Conservation (phyloP, 2,113 vertebrate species). For the Vanacampus margaritifer region DNA sequence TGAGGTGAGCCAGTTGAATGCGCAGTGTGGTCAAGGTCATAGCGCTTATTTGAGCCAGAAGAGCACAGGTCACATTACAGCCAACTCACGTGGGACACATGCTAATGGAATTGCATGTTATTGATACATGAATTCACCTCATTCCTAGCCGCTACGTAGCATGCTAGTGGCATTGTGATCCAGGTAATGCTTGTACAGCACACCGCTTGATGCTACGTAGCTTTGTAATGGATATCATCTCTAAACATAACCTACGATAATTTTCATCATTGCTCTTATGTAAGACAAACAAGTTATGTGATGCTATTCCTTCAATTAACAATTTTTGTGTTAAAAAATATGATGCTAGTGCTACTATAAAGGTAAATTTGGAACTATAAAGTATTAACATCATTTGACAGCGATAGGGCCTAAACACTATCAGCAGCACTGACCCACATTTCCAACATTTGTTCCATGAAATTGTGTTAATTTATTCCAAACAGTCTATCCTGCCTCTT, state of each 20-base stretch:
- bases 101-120: slow-evolving; percentile 68
- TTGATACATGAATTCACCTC: slow-evolving; percentile 57
- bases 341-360: no score
- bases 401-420: no score
- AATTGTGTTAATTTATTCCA: no score
- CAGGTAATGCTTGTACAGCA: slow-evolving; percentile 4
- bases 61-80: slow-evolving; percentile 54
- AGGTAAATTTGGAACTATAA: no score
- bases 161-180: slow-evolving; percentile 42
- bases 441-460: no score
- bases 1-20: slow-evolving; percentile 14
- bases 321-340: neutral
- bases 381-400: no score
- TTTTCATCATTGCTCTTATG: neutral
- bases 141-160: slow-evolving; percentile 53
- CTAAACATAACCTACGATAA: neutral
- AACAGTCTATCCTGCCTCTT: no score
- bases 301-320: neutral
- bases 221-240: slow-evolving; percentile 2
- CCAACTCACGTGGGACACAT: slow-evolving; percentile 25
- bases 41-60: slow-evolving; percentile 31
- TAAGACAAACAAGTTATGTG: neutral
- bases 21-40: slow-evolving; percentile 24
- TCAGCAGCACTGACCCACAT: no score
- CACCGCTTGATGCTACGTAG: slow-evolving; percentile 9